Conservation (phyloP, 2,888 invertebrate genomes). For the Zeuzera pyrina region DNA sequence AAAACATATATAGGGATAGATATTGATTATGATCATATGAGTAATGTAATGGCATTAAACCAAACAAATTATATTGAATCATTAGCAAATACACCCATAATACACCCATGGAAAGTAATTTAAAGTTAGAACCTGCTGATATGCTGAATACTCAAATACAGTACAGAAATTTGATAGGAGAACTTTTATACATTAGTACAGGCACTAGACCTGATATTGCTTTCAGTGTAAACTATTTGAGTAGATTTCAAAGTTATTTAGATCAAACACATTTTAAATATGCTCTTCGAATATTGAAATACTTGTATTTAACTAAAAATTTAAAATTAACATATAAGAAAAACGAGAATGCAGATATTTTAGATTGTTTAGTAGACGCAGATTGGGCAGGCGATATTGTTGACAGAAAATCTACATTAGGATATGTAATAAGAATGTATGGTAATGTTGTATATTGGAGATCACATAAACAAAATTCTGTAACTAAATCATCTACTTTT, state of each 20-base stretch:
- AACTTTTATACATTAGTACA: not conserved
- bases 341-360: no score
- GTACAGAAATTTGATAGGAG: not conserved
- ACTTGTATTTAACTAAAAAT: no score
- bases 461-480: not conserved
- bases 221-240: not conserved
- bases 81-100: not conserved
- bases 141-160: not conserved
- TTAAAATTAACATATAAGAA: no score
- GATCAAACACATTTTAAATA: no score
- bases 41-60: not conserved
- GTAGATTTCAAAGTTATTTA: not conserved
- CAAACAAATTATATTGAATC: not conserved
- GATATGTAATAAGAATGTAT: no score
- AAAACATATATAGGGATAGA: not conserved
- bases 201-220: constrained; percentile 2
- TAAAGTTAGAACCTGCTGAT: not conserved
- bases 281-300: no score
- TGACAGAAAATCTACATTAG: no score
- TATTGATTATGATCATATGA: not conserved
- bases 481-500: not conserved
- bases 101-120: not conserved
- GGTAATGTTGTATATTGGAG: no score
- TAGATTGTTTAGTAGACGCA: no score
- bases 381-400: no score